Conservation (phyloP, 2,888 invertebrate species). For the Plebejus anna region DNA sequence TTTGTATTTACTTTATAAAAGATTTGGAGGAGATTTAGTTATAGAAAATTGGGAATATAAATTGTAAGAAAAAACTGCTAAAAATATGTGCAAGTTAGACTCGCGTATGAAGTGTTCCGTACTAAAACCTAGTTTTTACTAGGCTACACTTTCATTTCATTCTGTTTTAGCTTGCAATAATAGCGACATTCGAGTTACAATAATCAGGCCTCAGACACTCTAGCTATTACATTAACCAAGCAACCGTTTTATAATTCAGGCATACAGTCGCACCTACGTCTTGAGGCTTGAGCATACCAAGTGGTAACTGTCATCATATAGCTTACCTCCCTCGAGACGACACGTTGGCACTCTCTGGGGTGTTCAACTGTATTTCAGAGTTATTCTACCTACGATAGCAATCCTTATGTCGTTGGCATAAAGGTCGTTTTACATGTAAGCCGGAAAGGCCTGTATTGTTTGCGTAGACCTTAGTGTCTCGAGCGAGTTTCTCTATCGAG, state of each 20-base stretch:
- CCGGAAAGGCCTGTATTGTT: not conserved
- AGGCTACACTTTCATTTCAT: too few relatives aligned
- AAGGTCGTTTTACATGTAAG: not conserved
- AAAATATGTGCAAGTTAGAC: too few relatives aligned
- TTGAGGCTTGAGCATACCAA: not conserved
- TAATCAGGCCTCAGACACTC: too few relatives aligned
- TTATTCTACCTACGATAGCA: not conserved
- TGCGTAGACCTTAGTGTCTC: not conserved
- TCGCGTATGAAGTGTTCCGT: too few relatives aligned
- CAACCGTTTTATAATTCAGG: not conserved
- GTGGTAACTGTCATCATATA: conserved; percentile 22
- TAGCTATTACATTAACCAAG: not conserved
- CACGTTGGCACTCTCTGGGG: conserved; percentile 2
- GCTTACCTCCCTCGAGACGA: not conserved
- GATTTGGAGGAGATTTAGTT: not conserved
- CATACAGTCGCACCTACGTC: not conserved
- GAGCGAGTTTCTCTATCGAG: conserved; percentile 2
- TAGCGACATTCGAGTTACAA: not conserved
- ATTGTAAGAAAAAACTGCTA: too few relatives aligned
- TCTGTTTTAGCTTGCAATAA: too few relatives aligned
- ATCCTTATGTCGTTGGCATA: not conserved
- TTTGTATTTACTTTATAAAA: not conserved
- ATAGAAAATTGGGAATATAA: too few relatives aligned
- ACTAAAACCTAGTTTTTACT: too few relatives aligned
- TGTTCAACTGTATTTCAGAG: not conserved